Evolutionary conservation across 2,797 vertebrate species (phyloP), one percentile per base, ranked within the genome.

Genomic region (Artibeus jamaicensis): DNA sequence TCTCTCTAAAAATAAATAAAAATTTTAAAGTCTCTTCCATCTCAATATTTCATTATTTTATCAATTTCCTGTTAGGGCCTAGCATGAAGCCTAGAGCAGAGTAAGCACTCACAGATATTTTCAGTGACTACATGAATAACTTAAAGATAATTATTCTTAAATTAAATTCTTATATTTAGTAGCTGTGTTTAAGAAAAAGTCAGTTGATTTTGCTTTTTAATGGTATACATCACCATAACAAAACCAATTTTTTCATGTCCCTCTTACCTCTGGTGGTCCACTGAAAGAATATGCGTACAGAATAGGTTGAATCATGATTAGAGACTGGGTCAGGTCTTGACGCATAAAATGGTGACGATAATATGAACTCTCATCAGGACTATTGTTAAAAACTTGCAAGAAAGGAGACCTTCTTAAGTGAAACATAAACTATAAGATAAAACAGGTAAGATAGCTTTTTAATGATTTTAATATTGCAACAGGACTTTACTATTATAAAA

Each of bases 361-460:
- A 93, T 99, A 99, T 0, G 99, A 99, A 95, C 99, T 99, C 98
- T 99, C 99, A 90, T 99, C 99, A 0, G 99, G 99, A 97, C 99
- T 99, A 98, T 99, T 99, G 98, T 99, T 99, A 98, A 99, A 99
- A 96, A 99, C 99, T 99, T 99, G 99, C 26, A 99, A 99, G 98
- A 99, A 99, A 34, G 99, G 99, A 84, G 99, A 99, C 96, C 99
- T 99, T 97, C 99, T 99, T 98, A 99, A 98, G 98, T 99, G 99
- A 98, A 99, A 99, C 99, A 99, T 99, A 96, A 99, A 99, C 99
- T 99, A 98, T 55, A 98, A 98, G 96, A 97, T 42, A 97, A 97
- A 98, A 95, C 21, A 79, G 5, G 4, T 42, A 44, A 71, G 65
- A 93, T 0, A 76, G 37, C 3, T 95, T 89, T 97, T 97, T 86